Evolutionary conservation across 2,113 vertebrate genomes (phyloP).

Genomic region (Scomber colias): DNA sequence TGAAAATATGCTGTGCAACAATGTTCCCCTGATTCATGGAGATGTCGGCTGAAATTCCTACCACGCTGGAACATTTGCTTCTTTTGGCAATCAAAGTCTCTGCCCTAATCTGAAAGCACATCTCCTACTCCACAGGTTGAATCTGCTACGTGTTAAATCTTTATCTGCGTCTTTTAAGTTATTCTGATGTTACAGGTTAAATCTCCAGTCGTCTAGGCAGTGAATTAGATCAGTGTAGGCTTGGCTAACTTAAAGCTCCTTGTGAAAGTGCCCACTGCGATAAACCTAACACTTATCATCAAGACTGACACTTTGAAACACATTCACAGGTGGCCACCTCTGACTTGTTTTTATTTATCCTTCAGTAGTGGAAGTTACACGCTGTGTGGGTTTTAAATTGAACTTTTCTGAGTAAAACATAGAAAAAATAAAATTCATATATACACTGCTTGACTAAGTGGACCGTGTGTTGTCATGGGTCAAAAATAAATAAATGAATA

Average conservation of each 20-base stretch:
- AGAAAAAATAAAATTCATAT: slow-evolving; percentile 31
- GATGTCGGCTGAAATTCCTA: too few relatives aligned
- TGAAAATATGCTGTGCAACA: too few relatives aligned
- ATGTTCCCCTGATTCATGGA: too few relatives aligned
- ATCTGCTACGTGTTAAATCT: not conserved
- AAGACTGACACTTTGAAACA: not conserved
- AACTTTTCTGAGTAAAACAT: not conserved
- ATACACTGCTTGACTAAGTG: slow-evolving; percentile 17
- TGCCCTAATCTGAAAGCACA: too few relatives aligned
- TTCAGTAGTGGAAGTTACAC: not conserved
- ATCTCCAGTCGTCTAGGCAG: not conserved
- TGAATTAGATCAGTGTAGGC: too few relatives aligned
- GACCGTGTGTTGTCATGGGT: slow-evolving; percentile 6
- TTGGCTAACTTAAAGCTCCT: not conserved
- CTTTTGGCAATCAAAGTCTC: too few relatives aligned
- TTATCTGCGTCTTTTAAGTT: not conserved
- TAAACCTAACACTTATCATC: not conserved
- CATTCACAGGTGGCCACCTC: not conserved
- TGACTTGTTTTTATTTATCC: slow-evolving; percentile 25
- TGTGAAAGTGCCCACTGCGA: not conserved
- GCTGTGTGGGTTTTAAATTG: slow-evolving; percentile 10
- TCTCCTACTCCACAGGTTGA: not conserved
- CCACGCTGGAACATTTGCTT: too few relatives aligned
- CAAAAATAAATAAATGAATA: not conserved
- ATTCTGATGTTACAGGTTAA: not conserved